phyloP scores from a whole-genome alignment of 1,140 invertebrate genomes.

The Gryllus bimaculatus region DNA sequence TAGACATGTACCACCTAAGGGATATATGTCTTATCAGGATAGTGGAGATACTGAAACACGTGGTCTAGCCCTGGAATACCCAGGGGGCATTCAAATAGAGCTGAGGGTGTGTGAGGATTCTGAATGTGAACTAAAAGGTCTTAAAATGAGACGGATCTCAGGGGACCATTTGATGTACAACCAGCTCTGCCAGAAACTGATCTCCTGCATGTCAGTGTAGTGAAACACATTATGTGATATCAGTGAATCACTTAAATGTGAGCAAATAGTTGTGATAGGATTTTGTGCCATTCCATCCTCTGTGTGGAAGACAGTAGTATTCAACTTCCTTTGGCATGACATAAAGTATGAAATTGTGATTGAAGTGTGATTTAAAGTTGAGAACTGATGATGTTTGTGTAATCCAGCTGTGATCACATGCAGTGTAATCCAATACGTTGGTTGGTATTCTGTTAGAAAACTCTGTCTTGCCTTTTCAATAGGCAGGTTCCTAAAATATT shows the following conservation, averaged over 20 bases:
- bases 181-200: slow-evolving; percentile 80
- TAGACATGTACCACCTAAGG: slow-evolving; percentile 61
- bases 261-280: not conserved
- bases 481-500: not conserved
- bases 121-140: slow-evolving; percentile 50
- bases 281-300: not conserved
- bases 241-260: not conserved
- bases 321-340: not conserved
- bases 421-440: not conserved
- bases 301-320: not conserved
- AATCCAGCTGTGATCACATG: not conserved
- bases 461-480: not conserved
- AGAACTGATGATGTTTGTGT: not conserved
- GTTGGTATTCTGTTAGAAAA: not conserved
- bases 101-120: slow-evolving; percentile 60
- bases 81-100: slow-evolving; percentile 79
- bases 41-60: slow-evolving; percentile 28
- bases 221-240: not conserved
- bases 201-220: slow-evolving; percentile 75
- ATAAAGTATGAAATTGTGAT: not conserved
- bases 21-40: not conserved
- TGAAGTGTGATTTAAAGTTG: not conserved
- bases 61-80: slow-evolving; percentile 41
- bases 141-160: slow-evolving; percentile 83
- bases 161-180: slow-evolving; percentile 85